Base-by-base conservation (phyloP, 2,888 invertebrate species). In the Oligia strigilis region DNA sequence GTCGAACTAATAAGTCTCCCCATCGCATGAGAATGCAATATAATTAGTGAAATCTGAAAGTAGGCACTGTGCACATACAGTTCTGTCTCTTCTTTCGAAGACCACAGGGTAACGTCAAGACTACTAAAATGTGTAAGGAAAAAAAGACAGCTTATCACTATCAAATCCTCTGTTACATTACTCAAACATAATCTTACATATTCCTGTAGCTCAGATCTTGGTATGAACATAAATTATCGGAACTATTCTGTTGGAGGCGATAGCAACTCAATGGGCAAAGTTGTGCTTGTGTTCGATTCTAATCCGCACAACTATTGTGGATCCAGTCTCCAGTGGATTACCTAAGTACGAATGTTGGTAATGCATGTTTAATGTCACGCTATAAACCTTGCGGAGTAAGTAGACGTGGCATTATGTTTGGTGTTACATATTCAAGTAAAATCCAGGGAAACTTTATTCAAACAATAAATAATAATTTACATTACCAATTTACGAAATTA, bases 241-340 rank as follows among this genome's bases (percentile, higher is more conserved):
- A 80, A 65, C 88, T 52, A 19, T 52, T 75, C 75, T 46, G 86
- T 81, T 67, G 77, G 65, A 85, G 72, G 55, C 88, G 86, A 83
- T 80, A 83, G 60, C 65, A 66, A 87, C 67, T 84, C 77, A 87
- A 87, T 89, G 85, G 81, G 69, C 60, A 76, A 87, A 87, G 78
- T 87, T 89, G 58, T 69, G 78, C 69, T 81, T 73, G 85, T 81
- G 88, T 80, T 81, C 78, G 77, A 75, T 78, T 79, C 79, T 89
- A 87, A 87, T 89, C 81, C 85, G 23, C 72, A n/a, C 71, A 85
- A 85, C 85, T 85, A 85, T 87, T 85, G 85, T 77, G 72, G 81
- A 69, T 49, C 46, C 76, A 77, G 81, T 85, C 81, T 84, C 88
- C 64, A 77, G 81, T 9, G 80, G 80, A 70, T 85, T 85, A 85